Percentiles rank a stretch among this genome's conserved stretches.
phyloP scores from a whole-genome alignment of 2,888 invertebrate species.

The Dilophus febrilis region DNA sequence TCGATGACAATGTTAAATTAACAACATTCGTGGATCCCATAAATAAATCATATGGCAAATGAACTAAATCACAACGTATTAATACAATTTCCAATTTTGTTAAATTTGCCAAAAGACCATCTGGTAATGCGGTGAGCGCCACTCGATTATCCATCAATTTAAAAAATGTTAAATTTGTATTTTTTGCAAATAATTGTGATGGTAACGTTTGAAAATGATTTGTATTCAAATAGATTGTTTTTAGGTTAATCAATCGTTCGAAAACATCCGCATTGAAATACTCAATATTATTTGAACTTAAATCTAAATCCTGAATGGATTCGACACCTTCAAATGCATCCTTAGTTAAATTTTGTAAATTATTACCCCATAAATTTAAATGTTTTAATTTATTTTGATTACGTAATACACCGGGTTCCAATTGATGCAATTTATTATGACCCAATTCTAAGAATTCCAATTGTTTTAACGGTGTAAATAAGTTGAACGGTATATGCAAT shows the following conservation, averaged over 20 bases:
- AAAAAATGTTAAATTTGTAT: constrained; percentile 35
- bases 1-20: constrained; percentile 43
- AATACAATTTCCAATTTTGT: constrained; percentile 38
- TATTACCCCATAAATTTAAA: constrained; percentile 53
- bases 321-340: constrained; percentile 44
- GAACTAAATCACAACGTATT: constrained; percentile 36
- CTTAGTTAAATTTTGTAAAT: constrained; percentile 41
- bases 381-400: constrained; percentile 39
- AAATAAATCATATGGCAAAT: constrained; percentile 44
- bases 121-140: constrained; percentile 38
- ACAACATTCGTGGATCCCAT: constrained; percentile 37
- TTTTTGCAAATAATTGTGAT: constrained; percentile 37
- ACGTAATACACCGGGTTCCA: constrained; percentile 43
- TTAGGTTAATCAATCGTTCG: constrained; percentile 39
- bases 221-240: constrained; percentile 44
- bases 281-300: constrained; percentile 47
- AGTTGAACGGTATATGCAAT: constrained; percentile 36
- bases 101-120: constrained; percentile 41
- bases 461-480: constrained; percentile 37
- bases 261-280: constrained; percentile 44
- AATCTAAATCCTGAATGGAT: constrained; percentile 45
- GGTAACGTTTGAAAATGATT: constrained; percentile 49
- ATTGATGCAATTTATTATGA: constrained; percentile 42
- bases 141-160: constrained; percentile 40
- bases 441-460: constrained; percentile 47